Evolutionary conservation across 2,888 invertebrate genomes (phyloP), one percentile per base, ranked within the genome.

Genomic region (Mycogona germanica): DNA sequence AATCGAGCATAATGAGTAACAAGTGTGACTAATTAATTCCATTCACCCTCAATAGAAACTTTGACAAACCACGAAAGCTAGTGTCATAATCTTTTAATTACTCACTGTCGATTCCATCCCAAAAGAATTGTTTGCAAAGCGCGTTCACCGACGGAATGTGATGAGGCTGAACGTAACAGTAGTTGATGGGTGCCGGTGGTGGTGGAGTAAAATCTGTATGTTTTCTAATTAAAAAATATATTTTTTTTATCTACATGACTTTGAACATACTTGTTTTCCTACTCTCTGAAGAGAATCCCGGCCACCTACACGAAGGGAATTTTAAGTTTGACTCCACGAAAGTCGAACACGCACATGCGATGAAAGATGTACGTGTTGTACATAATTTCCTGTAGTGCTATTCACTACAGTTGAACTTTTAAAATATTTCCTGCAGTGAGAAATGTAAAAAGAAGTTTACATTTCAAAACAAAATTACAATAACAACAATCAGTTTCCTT

Each of bases 21-120:
- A 28, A 46, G 14, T 40, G 21, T 32, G 9, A 29, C 3, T n/a
- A 28, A 42, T 0, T n/a, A 5, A 46, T 23, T 3, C 2, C 19
- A 45, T 45, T 45, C 28, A 3, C 35, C 17, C 25, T 45, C 23
- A 45, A 28, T 9, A 45, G 9, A 26, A 23, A 6, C n/a, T n/a
- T n/a, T n/a, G n/a, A n/a, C n/a, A n/a, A n/a, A n/a, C n/a, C n/a
- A n/a, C n/a, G n/a, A n/a, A n/a, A n/a, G n/a, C n/a, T n/a, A n/a
- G n/a, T n/a, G n/a, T n/a, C n/a, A n/a, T 26, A 45, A 28, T 14
- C 12, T 2, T 1, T 23, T 2, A 28, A 17, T 21, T 62, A 74
- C 81, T 78, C 72, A 91, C 91, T 72, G 70, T 93, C 91, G 58
- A 93, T 84, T 45, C 89, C 91, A 2, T 89, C 85, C 92, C 93